Evolutionary conservation across 1,140 invertebrate species (phyloP), one percentile per base, ranked within the genome.

Genomic region (Drosophila kanapiae): DNA sequence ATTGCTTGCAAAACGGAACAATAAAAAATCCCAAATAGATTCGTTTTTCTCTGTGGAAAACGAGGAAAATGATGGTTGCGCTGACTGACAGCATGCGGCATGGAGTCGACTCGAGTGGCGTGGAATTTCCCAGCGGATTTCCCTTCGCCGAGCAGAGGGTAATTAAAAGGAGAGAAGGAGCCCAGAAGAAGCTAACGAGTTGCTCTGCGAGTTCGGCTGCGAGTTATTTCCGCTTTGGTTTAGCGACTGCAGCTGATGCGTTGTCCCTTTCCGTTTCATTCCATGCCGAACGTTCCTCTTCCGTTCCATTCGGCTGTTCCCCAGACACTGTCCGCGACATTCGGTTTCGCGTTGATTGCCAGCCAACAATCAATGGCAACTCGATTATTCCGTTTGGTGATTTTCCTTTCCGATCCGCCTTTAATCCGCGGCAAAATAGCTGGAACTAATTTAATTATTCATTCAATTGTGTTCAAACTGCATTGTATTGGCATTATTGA

Each of bases 361-460:
- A 65, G 63, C 31, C 64, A 31, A 49, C 64, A 63, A 64, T 49
- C 45, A 49, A 64, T 63, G 57, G 62, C 47, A 69, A 65, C 6
- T 65, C 11, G 61, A 69, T 69, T 69, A 69, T 68, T 70, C 48
- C 16, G 49, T 68, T 70, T 68, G 37, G n/a, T 18, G 37, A 23
- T 42, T 14, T 38, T 14, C 4, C 3, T 4, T 31, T 13, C 4
- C 38, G 29, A 27, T 43, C 13, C 13, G n/a, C 31, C 18, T 18
- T 47, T 62, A 29, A 57, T 57, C 49, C 49, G 49, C 51, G 27
- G 1, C 16, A 47, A 70, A 71, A 45, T 47, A 57, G 64, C 51
- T 43, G 68, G 40, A 71, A 71, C 29, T 72, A 71, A 72, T 72
- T 71, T 27, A 71, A 70, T 72, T 58, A 71, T 72, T 40, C 29